A percentile compares a stretch with the other conserved stretches of the same genome.
phyloP scores from a whole-genome alignment of 2,113 vertebrate species.

The Semnornis frantzii region DNA sequence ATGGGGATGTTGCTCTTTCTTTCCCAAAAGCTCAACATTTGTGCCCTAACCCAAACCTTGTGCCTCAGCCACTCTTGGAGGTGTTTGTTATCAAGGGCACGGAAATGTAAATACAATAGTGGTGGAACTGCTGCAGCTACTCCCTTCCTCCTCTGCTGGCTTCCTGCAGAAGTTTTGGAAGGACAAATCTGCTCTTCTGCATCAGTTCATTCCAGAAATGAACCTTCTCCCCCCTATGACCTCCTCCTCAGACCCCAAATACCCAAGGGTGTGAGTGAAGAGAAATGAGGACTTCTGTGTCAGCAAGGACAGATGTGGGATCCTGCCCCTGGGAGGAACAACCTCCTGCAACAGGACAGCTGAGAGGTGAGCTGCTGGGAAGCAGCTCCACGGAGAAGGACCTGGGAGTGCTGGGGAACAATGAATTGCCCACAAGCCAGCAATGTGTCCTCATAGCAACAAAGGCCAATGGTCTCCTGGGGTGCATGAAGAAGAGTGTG shows the following conservation, averaged over 20 bases:
- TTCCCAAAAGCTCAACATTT: not conserved
- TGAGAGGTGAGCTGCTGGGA: too few relatives aligned
- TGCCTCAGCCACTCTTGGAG: not conserved
- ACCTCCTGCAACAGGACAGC: too few relatives aligned
- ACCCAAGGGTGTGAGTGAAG: not conserved
- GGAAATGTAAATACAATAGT: constrained; percentile 64
- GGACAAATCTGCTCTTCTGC: not conserved
- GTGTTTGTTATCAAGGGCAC: not conserved
- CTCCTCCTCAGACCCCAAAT: not conserved
- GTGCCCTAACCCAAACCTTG: not conserved
- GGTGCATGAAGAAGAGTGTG: too few relatives aligned
- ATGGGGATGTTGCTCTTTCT: not conserved
- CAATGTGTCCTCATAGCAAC: too few relatives aligned
- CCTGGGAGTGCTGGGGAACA: too few relatives aligned
- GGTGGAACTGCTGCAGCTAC: constrained; percentile 7
- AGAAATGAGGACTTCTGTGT: not conserved
- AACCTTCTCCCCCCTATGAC: not conserved
- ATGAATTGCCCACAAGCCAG: too few relatives aligned
- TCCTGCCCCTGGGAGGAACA: too few relatives aligned
- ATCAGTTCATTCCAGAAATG: not conserved
- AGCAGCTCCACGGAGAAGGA: too few relatives aligned
- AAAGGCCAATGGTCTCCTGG: too few relatives aligned
- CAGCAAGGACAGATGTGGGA: too few relatives aligned
- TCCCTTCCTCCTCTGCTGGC: constrained; percentile 59
- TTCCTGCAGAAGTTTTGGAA: not conserved